Evolutionary conservation across 2,888 invertebrate species (phyloP).

Genomic region (Aspidiotus rigidus): DNA sequence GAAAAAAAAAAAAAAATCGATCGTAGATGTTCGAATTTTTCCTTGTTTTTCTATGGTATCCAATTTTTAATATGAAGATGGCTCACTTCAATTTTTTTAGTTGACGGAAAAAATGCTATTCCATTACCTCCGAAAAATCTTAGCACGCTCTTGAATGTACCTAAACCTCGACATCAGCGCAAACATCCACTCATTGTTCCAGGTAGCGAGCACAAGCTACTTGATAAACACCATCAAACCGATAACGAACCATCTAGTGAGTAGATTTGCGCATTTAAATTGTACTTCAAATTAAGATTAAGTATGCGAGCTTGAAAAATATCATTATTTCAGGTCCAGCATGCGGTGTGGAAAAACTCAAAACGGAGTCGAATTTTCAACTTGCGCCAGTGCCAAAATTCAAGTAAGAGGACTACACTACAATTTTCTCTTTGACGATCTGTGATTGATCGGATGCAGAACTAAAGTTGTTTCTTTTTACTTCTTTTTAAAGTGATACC

Average conservation of each 20-base stretch:
- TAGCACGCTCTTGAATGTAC: constrained; percentile 49
- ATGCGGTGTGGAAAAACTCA: no score
- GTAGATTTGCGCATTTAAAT: background rate
- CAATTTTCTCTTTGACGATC: no score
- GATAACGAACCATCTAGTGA: constrained; percentile 18
- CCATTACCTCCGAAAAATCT: constrained; percentile 71
- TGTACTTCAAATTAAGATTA: no score
- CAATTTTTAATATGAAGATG: no score
- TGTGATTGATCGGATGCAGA: background rate
- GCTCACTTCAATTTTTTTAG: background rate
- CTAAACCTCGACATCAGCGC: constrained; percentile 63
- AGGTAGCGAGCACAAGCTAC: constrained; percentile 33
- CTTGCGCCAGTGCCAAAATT: no score
- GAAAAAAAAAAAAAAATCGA: no score
- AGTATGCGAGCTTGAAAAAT: no score
- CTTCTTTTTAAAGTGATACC: background rate
- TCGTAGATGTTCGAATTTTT: no score
- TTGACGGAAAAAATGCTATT: constrained; percentile 51
- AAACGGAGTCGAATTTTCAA: no score
- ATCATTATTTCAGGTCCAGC: no score
- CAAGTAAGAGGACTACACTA: no score
- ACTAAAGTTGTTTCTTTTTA: background rate
- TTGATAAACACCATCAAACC: constrained; percentile 1
- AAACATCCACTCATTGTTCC: constrained; percentile 75
- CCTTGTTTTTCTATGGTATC: no score